phyloP scores from a whole-genome alignment of 2,888 invertebrate species.

The Dendrolimus houi region DNA sequence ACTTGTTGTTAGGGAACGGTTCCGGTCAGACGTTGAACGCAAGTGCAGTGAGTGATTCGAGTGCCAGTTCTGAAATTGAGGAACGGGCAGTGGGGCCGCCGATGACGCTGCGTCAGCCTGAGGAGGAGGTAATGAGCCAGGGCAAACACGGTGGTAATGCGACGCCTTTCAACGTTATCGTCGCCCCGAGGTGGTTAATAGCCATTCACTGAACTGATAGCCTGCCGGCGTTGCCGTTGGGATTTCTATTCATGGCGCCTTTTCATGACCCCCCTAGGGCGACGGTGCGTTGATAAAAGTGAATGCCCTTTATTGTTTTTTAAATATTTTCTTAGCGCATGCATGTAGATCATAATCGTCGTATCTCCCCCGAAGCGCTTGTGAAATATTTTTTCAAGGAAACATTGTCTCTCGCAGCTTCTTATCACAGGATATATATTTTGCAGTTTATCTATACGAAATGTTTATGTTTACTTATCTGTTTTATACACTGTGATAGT shows the following conservation, averaged over 20 bases:
- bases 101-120: conserved; percentile 59
- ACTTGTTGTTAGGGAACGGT: conserved; percentile 52
- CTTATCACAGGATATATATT: conserved; percentile 40
- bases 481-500: conserved; percentile 10
- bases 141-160: conserved; percentile 48
- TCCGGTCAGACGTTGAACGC: conserved; percentile 35
- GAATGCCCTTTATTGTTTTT: conserved; percentile 64
- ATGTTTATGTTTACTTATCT: conserved; percentile 26
- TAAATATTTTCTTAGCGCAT: conserved; percentile 54
- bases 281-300: conserved; percentile 69
- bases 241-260: conserved; percentile 52
- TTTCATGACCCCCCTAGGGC: conserved; percentile 56
- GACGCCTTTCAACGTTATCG: conserved; percentile 63
- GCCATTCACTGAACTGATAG: conserved; percentile 61
- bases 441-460: conserved; percentile 13
- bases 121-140: conserved; percentile 60
- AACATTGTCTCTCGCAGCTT: conserved; percentile 38
- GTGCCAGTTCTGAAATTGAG: conserved; percentile 42
- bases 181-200: conserved; percentile 68
- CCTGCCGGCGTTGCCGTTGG: conserved; percentile 49
- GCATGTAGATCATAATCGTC: conserved; percentile 46
- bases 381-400: conserved; percentile 42
- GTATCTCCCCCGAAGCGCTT: conserved; percentile 29
- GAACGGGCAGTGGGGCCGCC: conserved; percentile 57
- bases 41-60: conserved; percentile 66